Evolutionary conservation across 2,888 invertebrate genomes (phyloP).

Genomic region (Andrena fulva): DNA sequence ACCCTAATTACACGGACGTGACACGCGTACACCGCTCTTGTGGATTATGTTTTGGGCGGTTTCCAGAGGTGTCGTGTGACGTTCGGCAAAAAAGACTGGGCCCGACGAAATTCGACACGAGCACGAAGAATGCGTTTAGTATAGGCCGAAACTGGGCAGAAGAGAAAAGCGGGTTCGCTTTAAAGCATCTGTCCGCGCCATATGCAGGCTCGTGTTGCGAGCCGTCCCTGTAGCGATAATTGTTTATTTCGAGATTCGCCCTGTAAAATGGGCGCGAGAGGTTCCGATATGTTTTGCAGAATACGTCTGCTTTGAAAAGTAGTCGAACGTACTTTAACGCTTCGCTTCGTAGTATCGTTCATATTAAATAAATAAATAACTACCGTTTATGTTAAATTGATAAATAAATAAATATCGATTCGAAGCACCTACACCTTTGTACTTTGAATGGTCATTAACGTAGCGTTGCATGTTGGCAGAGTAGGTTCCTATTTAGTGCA

Average conservation of each 20-base stretch:
- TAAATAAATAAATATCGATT: too few relatives aligned
- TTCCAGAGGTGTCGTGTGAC: conserved; percentile 69
- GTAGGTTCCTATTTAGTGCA: background rate
- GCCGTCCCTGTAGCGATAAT: conserved; percentile 11
- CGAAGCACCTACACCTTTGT: too few relatives aligned
- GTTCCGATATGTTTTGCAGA: background rate
- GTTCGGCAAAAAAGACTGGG: conserved; percentile 48
- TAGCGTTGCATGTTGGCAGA: too few relatives aligned
- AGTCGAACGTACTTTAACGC: background rate
- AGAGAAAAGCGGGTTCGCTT: conserved; percentile 47
- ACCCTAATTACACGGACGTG: conserved; percentile 70
- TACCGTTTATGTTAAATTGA: too few relatives aligned
- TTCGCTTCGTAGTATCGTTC: background rate
- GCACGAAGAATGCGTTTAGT: conserved; percentile 58
- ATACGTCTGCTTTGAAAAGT: background rate
- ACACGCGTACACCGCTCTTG: conserved; percentile 49
- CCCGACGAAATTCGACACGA: conserved; percentile 56
- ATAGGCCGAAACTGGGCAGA: conserved; percentile 26
- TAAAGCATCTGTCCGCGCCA: conserved; percentile 68
- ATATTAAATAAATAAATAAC: too few relatives aligned
- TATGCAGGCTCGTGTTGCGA: conserved; percentile 65
- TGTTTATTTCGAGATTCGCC: conserved; percentile 22
- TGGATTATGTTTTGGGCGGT: conserved; percentile 64
- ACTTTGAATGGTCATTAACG: background rate
- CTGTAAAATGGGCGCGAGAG: background rate